A percentile compares a stretch with the other conserved stretches of the same genome.
Conservation (phyloP, 2,113 vertebrate species). For the Cryptomyrus ogoouensis region DNA sequence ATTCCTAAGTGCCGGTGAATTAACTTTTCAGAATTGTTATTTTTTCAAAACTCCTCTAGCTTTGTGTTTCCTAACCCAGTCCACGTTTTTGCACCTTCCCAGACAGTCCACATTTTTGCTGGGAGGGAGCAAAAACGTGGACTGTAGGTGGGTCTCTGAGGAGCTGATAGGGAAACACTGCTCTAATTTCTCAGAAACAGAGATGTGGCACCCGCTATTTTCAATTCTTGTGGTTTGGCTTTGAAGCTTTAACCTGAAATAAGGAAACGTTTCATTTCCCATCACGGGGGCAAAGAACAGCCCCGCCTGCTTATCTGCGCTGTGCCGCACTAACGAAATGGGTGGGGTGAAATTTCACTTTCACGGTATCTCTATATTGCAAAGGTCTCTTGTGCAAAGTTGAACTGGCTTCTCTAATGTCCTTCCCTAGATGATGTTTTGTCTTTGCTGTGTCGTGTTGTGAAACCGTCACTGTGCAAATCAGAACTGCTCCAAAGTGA, state of each 20-base stretch:
- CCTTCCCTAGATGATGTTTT: background rate
- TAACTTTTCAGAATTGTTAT: background rate
- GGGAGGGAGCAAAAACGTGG: background rate
- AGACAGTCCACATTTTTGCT: background rate
- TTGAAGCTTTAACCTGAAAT: conserved; percentile 44
- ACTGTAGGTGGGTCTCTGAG: background rate
- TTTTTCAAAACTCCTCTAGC: background rate
- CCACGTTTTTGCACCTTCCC: background rate
- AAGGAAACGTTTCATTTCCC: conserved; percentile 68
- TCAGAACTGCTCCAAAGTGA: background rate
- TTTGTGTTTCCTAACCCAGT: background rate
- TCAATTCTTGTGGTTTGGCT: conserved; percentile 62
- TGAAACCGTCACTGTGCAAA: background rate
- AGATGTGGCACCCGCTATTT: conserved; percentile 36
- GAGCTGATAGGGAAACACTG: background rate
- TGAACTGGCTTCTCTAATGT: background rate
- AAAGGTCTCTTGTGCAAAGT: background rate
- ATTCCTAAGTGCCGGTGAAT: background rate
- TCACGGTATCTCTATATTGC: background rate
- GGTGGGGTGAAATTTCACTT: conserved; percentile 16
- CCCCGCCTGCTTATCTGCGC: conserved; percentile 31
- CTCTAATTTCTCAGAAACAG: conserved; percentile 10
- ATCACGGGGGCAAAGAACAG: conserved; percentile 39
- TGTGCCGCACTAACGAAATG: conserved; percentile 14
- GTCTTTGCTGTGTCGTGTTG: background rate